Base-by-base conservation (phyloP, 2,888 invertebrate genomes). In the Drosophila anomalipes region DNA sequence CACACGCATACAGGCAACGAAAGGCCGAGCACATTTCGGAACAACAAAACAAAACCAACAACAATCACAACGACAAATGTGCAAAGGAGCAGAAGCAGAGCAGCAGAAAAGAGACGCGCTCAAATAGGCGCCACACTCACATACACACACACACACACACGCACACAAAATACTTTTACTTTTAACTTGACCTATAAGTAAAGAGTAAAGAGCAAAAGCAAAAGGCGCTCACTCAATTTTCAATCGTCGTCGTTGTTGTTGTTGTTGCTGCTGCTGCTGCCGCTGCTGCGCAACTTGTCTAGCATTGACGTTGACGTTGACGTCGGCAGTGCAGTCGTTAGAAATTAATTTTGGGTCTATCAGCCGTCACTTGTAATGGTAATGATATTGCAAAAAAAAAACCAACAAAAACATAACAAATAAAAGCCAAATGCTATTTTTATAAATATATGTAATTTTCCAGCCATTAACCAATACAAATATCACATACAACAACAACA, bases 161-260 rank as follows among this genome's bases (percentile, higher is more conserved):
- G 30, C 33, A 37, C 32, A 58, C 57, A 53, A 68, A 74, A 74
- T 79, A 87, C 90, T 87, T 87, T 87, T 87, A 87, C 87, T 87
- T 87, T 87, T 90, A 87, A 87, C 90, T 90, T 87, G 87, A 87
- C 87, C 87, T 89, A 87, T 89, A 87, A 85, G 81, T 77, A 71
- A 67, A 79, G 67, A 79, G 77, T 75, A 75, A 81, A 77, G 80
- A 80, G 69, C 51, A 69, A 76, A 79, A 76, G 79, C 81, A 81
- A 79, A 68, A 79, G 77, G 62, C 77, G 73, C 68, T 70, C 53
- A 52, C 63, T 58, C 53, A 60, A 59, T 54, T 72, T 54, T 35
- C 49, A 33, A 39, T 52, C n/a, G 33, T 19, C 47, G 30, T 10
- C 44, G 33, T 16, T 49, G 61, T 30, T 47, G 64, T 22, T 44